A percentile compares a stretch with the other conserved stretches of the same genome.
Conservation (phyloP, 2,113 vertebrate genomes). For the Aphyosemion australe region DNA sequence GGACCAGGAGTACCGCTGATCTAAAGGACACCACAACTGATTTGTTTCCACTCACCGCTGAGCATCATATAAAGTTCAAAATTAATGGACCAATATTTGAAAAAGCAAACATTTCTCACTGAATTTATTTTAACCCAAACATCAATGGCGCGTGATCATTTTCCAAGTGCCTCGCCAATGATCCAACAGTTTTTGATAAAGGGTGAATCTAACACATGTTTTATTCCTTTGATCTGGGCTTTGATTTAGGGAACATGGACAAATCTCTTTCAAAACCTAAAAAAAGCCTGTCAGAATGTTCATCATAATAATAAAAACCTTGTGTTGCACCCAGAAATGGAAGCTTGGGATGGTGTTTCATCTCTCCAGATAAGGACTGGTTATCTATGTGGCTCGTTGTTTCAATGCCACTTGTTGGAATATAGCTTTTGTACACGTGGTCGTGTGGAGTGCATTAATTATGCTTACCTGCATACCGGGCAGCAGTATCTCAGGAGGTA, state of each 20-base stretch:
- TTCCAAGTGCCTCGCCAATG: constrained; percentile 17
- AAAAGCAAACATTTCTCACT: constrained; percentile 13
- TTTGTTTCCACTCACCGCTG: not conserved
- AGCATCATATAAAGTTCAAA: constrained; percentile 1
- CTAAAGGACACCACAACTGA: not conserved
- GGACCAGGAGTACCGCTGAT: no score
- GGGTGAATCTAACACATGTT: constrained; percentile 31
- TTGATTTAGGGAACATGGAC: constrained; percentile 39
- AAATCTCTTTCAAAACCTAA: constrained; percentile 28
- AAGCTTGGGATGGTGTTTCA: not conserved
- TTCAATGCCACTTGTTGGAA: no score
- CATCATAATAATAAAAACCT: constrained; percentile 12
- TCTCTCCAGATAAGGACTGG: not conserved
- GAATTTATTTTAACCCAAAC: constrained; percentile 18
- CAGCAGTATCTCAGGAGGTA: no score
- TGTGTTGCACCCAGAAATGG: constrained; percentile 1
- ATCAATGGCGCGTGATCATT: constrained; percentile 7
- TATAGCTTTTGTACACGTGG: no score
- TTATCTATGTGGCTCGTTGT: no score
- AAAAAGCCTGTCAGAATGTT: constrained; percentile 20
- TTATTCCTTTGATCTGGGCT: constrained; percentile 49
- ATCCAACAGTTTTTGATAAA: constrained; percentile 16
- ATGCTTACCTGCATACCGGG: no score
- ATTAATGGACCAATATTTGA: constrained; percentile 15
- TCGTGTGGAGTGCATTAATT: no score